phyloP scores from a whole-genome alignment of 1,140 invertebrate species.

The Oscheius sp. region DNA sequence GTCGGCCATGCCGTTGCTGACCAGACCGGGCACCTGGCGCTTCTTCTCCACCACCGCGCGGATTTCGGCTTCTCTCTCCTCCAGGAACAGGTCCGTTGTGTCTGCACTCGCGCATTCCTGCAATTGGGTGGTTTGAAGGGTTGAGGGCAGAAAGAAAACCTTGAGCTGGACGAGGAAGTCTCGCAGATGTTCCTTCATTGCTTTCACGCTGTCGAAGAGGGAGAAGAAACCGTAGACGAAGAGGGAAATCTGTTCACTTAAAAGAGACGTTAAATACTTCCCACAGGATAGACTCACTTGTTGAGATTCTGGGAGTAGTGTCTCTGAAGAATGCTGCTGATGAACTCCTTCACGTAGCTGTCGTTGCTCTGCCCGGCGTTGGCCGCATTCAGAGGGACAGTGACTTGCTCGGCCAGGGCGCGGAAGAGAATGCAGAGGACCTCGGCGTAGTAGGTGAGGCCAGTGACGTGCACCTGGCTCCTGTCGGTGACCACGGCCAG shows the following conservation, averaged over 20 bases:
- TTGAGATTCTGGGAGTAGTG: constrained; percentile 74
- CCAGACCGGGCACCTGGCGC: no score
- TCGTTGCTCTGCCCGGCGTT: constrained; percentile 39
- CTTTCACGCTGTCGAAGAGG: constrained; percentile 87
- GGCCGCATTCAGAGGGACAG: constrained; percentile 43
- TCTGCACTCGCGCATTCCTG: no score
- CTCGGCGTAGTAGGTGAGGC: constrained; percentile 88
- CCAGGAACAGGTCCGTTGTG: no score
- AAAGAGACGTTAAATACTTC: constrained; percentile 39
- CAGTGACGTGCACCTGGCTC: constrained; percentile 76
- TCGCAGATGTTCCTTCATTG: constrained; percentile 96
- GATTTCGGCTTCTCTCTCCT: no score
- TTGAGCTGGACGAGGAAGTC: constrained; percentile 99
- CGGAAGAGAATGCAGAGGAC: constrained; percentile 71
- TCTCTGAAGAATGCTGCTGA: constrained; percentile 41
- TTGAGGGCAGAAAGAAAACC: no score
- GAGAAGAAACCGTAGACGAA: constrained; percentile 97
- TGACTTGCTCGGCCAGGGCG: constrained; percentile 44
- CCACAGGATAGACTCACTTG: constrained; percentile 68
- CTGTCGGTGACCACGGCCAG: constrained; percentile 96
- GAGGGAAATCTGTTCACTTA: constrained; percentile 84
- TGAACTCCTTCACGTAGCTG: constrained; percentile 51
- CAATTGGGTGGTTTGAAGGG: no score
- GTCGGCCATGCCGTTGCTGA: no score
- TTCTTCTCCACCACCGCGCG: no score